Conservation (phyloP, 2,113 vertebrate genomes). For the Zootoca vivipara region DNA sequence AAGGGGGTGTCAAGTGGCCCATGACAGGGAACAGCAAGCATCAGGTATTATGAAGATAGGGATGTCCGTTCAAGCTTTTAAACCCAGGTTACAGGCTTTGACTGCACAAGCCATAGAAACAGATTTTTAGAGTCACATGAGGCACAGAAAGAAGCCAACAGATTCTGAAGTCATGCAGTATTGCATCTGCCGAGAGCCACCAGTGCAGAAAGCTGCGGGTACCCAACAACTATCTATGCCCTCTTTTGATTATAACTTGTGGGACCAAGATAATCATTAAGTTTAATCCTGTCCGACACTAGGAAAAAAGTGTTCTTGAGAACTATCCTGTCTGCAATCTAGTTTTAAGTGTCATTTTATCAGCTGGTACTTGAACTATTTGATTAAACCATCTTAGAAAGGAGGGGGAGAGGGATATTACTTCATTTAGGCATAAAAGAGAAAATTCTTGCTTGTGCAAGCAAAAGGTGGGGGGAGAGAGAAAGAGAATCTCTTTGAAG, state of each 20-base stretch:
- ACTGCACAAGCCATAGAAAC: not conserved
- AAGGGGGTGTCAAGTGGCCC: not conserved
- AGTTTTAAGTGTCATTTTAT: not conserved
- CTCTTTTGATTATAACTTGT: not conserved
- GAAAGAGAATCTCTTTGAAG: not conserved
- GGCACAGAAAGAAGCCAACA: not conserved
- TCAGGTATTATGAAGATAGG: not conserved
- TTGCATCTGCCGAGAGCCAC: not conserved
- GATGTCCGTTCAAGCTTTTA: not conserved
- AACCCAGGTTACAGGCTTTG: not conserved
- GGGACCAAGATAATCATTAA: not conserved
- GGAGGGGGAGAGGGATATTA: not conserved
- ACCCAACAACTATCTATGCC: not conserved
- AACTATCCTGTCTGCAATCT: not conserved
- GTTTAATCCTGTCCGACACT: not conserved
- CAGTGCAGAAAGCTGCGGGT: not conserved
- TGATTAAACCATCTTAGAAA: not conserved
- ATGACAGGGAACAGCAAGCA: not conserved
- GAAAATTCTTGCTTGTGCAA: not conserved
- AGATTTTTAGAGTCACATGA: not conserved
- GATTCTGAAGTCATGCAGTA: not conserved
- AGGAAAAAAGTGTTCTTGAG: not conserved
- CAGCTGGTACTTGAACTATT: not conserved
- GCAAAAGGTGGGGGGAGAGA: not conserved
- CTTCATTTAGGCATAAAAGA: not conserved